phyloP scores from a whole-genome alignment of 2,797 vertebrate species.

The Coilia nasus region DNA sequence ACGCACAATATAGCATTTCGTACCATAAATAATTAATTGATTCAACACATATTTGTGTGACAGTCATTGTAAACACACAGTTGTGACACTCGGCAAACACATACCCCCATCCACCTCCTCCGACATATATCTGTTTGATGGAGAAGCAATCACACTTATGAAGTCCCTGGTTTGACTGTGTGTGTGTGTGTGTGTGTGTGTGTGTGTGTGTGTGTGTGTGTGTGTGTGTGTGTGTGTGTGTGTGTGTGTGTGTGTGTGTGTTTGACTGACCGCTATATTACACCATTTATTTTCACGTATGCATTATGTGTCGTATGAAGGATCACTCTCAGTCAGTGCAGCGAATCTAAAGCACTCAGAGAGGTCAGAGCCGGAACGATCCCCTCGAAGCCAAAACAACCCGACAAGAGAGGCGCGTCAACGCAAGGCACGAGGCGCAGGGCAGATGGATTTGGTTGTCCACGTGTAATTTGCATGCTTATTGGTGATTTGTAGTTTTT shows the following conservation, averaged over 20 bases:
- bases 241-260: background rate
- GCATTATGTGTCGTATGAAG: conserved; percentile 36
- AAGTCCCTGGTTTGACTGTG: background rate
- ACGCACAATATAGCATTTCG: conserved; percentile 5
- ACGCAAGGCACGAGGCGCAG: conserved; percentile 61
- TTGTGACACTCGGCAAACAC: background rate
- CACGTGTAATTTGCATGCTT: conserved; percentile 47
- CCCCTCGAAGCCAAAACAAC: conserved; percentile 67
- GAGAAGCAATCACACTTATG: background rate
- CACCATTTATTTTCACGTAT: conserved; percentile 45
- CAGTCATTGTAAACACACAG: conserved; percentile 11
- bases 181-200: too few relatives aligned
- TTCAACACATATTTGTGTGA: conserved; percentile 8
- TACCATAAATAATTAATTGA: conserved; percentile 23
- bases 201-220: too few relatives aligned
- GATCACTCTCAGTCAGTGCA: conserved; percentile 45
- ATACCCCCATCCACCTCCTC: background rate
- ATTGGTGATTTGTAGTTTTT: conserved; percentile 75
- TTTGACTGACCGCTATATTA: conserved; percentile 25
- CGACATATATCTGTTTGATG: conserved; percentile 20
- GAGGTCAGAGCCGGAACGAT: conserved; percentile 70
- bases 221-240: background rate
- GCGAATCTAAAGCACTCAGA: conserved; percentile 48
- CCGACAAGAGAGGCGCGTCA: conserved; percentile 65
- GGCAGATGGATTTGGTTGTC: conserved; percentile 66